phyloP scores from a whole-genome alignment of 1,140 invertebrate genomes.

The Trichonephila inaurata region DNA sequence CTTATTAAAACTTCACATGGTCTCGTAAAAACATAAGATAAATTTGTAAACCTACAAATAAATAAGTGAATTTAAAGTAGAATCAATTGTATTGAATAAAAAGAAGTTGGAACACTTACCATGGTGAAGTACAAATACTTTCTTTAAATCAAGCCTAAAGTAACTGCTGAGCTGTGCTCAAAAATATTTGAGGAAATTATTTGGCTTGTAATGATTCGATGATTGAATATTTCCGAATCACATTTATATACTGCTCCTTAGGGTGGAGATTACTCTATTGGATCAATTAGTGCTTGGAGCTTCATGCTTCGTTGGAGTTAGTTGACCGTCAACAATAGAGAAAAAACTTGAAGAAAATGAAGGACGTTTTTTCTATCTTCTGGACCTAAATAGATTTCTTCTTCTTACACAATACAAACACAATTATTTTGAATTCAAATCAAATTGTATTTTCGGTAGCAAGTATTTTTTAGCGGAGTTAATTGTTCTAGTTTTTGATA shows the following conservation, averaged over 20 bases:
- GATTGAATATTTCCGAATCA: neutral
- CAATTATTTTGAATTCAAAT: too few species aligned
- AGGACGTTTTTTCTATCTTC: neutral
- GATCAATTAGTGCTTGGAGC: neutral
- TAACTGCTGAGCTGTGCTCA: neutral
- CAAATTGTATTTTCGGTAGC: too few species aligned
- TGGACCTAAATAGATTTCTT: neutral
- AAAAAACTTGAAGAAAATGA: neutral
- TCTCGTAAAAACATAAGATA: neutral
- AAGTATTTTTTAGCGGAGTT: too few species aligned
- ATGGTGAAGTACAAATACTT: constrained; percentile 3
- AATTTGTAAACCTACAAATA: neutral
- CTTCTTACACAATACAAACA: neutral
- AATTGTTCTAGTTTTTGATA: too few species aligned
- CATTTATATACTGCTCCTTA: neutral
- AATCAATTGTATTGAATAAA: neutral
- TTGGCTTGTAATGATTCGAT: neutral
- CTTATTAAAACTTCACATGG: too few species aligned
- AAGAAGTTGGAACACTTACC: neutral
- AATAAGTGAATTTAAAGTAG: neutral
- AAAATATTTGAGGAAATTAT: neutral
- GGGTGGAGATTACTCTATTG: neutral
- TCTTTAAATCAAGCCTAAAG: neutral
- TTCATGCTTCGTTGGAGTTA: neutral
- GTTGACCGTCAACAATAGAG: neutral